Conservation (phyloP, 2,113 vertebrate species). For the Stigmatopora nigra region DNA sequence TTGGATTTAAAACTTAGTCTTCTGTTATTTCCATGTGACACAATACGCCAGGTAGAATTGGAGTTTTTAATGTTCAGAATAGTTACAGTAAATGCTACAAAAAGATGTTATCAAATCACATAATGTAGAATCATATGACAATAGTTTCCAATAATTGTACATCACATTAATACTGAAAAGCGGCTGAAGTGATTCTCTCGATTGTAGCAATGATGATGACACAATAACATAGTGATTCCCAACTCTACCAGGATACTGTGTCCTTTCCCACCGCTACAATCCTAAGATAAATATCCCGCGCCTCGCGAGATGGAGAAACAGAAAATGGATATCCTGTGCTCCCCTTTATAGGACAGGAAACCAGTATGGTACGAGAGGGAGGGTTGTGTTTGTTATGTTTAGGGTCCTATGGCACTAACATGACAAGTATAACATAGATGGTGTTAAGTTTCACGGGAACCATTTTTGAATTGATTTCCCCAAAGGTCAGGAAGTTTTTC, state of each 20-base stretch:
- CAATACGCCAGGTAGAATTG: not conserved
- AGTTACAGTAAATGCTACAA: not conserved
- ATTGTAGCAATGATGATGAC: not conserved
- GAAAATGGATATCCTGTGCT: slow-evolving; percentile 45
- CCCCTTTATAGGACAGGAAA: slow-evolving; percentile 47
- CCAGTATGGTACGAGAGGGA: slow-evolving; percentile 23
- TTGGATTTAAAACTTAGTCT: too few relatives aligned
- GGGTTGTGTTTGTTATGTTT: slow-evolving; percentile 38
- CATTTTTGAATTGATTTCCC: slow-evolving; percentile 40
- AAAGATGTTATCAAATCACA: not conserved
- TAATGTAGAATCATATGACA: not conserved
- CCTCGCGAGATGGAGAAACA: slow-evolving; percentile 23
- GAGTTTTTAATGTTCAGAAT: too few relatives aligned
- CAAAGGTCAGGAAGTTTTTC: not conserved
- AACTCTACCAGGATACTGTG: slow-evolving; percentile 24
- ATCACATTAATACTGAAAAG: not conserved
- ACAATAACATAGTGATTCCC: not conserved
- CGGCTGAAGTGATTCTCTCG: not conserved
- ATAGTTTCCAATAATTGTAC: not conserved
- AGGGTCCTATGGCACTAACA: slow-evolving; percentile 35
- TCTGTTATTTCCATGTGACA: not conserved
- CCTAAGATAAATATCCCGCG: slow-evolving; percentile 42
- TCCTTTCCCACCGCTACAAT: slow-evolving; percentile 27
- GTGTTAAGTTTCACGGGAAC: slow-evolving; percentile 44
- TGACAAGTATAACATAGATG: slow-evolving; percentile 24